phyloP scores from a whole-genome alignment of 2,888 invertebrate species.

The Melanargia galathea region DNA sequence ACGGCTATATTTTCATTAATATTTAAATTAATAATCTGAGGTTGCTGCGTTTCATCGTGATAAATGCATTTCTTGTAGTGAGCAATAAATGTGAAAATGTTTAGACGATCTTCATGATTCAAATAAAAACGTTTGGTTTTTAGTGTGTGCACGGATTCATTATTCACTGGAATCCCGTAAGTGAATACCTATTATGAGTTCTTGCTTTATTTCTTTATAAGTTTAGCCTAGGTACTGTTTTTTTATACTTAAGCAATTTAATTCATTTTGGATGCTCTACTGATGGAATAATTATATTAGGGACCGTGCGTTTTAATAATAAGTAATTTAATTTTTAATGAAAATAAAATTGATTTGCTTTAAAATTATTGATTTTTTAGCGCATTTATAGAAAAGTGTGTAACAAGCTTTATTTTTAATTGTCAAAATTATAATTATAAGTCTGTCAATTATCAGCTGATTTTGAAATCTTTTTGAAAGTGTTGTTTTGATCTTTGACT shows the following conservation, averaged over 20 bases:
- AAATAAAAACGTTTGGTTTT: conserved; percentile 26
- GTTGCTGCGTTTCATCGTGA: conserved; percentile 42
- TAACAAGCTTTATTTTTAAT: conserved; percentile 26
- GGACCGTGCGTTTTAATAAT: not conserved
- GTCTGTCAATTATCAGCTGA: conserved; percentile 26
- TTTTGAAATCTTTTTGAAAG: conserved; percentile 17
- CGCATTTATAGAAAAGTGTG: conserved; percentile 27
- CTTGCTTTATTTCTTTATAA: not conserved
- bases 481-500: not conserved
- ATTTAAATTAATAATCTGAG: conserved; percentile 54
- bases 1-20: conserved; percentile 58
- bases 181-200: conserved; percentile 41
- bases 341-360: not conserved
- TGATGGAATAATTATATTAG: not conserved
- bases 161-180: conserved; percentile 49
- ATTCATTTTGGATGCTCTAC: not conserved
- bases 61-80: conserved; percentile 41
- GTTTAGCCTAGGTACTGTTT: too few relatives aligned
- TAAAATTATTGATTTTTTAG: conserved; percentile 25
- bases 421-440: conserved; percentile 28
- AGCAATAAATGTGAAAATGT: conserved; percentile 52
- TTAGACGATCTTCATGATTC: conserved; percentile 50
- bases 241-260: too few relatives aligned
- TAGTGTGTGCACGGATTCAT: conserved; percentile 46
- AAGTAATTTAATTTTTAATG: not conserved